phyloP scores from a whole-genome alignment of 2,888 invertebrate species.

The Tetrapedia diversipes region DNA sequence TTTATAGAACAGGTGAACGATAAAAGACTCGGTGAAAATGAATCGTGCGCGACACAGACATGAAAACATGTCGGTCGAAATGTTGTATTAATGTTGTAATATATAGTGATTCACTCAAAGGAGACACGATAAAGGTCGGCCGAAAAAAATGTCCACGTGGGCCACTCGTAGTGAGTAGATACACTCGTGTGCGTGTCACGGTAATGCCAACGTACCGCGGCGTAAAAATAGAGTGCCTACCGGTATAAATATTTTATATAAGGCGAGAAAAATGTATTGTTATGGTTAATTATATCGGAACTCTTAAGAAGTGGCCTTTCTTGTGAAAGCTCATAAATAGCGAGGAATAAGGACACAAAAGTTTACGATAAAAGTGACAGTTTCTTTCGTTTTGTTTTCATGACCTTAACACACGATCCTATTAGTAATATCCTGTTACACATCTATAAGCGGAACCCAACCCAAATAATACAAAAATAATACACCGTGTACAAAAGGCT shows the following conservation, averaged over 20 bases:
- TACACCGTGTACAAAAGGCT: neutral
- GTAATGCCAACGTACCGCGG: neutral
- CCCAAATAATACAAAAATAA: neutral
- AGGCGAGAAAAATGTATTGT: neutral
- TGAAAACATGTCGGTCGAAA: neutral
- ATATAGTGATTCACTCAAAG: slow-evolving; percentile 37
- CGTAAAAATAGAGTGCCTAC: slow-evolving; percentile 9
- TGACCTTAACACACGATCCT: neutral
- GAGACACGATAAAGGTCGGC: slow-evolving; percentile 45
- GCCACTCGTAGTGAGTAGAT: slow-evolving; percentile 21
- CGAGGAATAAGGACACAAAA: neutral
- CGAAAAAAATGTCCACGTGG: slow-evolving; percentile 50
- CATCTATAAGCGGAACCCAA: too few species aligned
- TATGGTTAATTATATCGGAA: neutral
- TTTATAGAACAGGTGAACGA: too few species aligned
- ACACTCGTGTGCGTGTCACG: slow-evolving; percentile 12
- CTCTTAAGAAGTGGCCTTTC: neutral
- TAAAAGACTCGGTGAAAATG: neutral
- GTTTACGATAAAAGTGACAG: neutral
- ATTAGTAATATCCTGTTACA: neutral
- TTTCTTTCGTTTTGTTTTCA: neutral
- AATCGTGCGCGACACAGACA: neutral
- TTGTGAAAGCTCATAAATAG: neutral
- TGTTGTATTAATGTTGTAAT: slow-evolving; percentile 31
- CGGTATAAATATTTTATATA: neutral